phyloP scores from a whole-genome alignment of 1,140 invertebrate species.

The Lepidurus couesii region DNA sequence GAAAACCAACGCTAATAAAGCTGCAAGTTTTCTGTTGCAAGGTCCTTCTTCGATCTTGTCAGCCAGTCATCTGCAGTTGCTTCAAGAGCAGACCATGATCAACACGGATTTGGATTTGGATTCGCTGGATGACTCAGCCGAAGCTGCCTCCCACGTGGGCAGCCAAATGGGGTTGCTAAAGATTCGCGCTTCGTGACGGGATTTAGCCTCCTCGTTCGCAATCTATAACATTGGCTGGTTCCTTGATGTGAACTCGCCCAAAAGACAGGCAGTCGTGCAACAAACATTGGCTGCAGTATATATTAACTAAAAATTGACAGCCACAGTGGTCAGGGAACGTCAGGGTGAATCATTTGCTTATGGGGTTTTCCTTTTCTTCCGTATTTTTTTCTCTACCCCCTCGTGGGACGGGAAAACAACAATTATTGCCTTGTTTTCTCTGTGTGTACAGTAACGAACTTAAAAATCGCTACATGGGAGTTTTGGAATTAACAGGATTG shows the following conservation, averaged over 20 bases:
- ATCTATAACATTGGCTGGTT: too few relatives aligned
- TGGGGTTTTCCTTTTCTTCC: neutral
- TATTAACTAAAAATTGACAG: neutral
- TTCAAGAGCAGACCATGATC: conserved; percentile 79
- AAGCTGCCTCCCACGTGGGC: conserved; percentile 44
- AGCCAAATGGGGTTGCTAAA: conserved; percentile 53
- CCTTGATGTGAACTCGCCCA: too few relatives aligned
- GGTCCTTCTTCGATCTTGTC: conserved; percentile 39
- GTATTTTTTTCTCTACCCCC: neutral
- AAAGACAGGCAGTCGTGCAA: too few relatives aligned
- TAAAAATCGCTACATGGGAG: too few relatives aligned
- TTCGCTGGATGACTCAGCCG: conserved; percentile 60
- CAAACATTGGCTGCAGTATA: too few relatives aligned
- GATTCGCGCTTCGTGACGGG: conserved; percentile 37
- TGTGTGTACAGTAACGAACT: neutral
- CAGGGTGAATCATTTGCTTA: neutral
- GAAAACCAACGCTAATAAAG: neutral
- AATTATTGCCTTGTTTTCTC: neutral
- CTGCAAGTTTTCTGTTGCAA: conserved; percentile 17
- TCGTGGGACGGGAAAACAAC: too few relatives aligned
- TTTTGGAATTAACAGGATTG: too few relatives aligned
- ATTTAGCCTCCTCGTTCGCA: conserved; percentile 15
- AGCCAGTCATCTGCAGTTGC: conserved; percentile 59
- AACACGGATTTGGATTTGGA: conserved; percentile 78
- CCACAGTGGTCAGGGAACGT: neutral